A percentile compares a stretch with the other conserved stretches of the same genome.
phyloP scores from a whole-genome alignment of 2,113 vertebrate species.

The Odocoileus hemionus region DNA sequence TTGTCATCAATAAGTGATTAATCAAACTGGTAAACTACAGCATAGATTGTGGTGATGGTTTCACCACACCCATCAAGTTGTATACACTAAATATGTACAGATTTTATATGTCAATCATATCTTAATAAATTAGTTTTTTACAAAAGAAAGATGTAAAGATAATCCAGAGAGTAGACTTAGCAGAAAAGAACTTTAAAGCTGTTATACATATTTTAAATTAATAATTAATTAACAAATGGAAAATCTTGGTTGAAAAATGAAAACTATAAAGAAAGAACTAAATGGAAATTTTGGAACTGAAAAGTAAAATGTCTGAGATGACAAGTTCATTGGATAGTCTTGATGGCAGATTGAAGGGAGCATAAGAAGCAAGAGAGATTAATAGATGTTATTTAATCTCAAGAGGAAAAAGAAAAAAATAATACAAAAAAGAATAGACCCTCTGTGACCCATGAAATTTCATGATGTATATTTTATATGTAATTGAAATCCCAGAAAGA shows the following conservation, averaged over 20 bases:
- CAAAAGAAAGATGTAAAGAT: background rate
- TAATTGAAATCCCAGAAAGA: background rate
- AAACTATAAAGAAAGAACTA: background rate
- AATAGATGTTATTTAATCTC: background rate
- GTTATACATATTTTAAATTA: background rate
- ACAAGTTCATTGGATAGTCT: background rate
- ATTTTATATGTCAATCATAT: background rate
- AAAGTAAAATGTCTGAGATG: background rate
- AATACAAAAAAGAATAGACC: background rate
- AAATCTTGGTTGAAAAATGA: slow-evolving; percentile 17
- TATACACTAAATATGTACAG: background rate
- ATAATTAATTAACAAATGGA: background rate
- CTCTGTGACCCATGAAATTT: background rate
- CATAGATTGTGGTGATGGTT: background rate
- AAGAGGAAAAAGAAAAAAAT: slow-evolving; percentile 3
- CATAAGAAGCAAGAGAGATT: slow-evolving; percentile 3
- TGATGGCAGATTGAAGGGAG: background rate
- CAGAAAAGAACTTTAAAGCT: background rate
- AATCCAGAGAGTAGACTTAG: background rate
- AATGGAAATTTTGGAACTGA: slow-evolving; percentile 4
- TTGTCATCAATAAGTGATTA: background rate
- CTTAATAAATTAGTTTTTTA: background rate
- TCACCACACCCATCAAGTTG: background rate
- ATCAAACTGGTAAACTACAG: background rate
- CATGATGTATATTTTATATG: background rate